phyloP scores from a whole-genome alignment of 2,888 invertebrate genomes.

The Drosophila buzzatii region DNA sequence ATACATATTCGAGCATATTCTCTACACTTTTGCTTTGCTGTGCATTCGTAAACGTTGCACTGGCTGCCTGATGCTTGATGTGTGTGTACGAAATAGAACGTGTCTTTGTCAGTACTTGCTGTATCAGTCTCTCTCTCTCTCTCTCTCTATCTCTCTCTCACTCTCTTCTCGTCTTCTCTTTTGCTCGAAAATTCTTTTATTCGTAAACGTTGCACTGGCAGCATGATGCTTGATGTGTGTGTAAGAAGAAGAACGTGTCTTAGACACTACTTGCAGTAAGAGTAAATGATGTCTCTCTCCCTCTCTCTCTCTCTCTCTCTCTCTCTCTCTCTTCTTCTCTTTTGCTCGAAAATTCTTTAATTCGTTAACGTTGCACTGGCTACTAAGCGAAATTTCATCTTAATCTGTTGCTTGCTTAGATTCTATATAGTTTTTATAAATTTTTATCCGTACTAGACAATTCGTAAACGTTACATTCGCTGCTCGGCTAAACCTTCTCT shows the following conservation, averaged over 20 bases:
- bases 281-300: background rate
- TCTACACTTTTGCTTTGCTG: background rate
- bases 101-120: background rate
- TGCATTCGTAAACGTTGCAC: slow-evolving; percentile 13
- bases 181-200: background rate
- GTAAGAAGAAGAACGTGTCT: too few species aligned
- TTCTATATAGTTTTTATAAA: too few species aligned
- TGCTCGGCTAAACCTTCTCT: background rate
- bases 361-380: slow-evolving; percentile 7
- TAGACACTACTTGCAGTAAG: background rate
- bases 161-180: background rate
- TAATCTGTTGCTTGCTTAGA: too few species aligned
- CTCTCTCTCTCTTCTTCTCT: background rate
- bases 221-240: background rate
- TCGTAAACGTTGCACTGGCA: slow-evolving; percentile 16
- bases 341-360: too few species aligned
- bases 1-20: background rate
- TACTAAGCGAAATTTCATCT: too few species aligned
- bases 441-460: too few species aligned
- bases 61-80: background rate
- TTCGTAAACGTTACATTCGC: too few species aligned
- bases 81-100: too few species aligned
- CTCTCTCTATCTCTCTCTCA: background rate
- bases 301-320: background rate
- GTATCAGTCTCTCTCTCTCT: background rate